A percentile compares a stretch with the other conserved stretches of the same genome.
Evolutionary conservation across 2,113 vertebrate species (phyloP).

Genomic region (Mohoua ochrocephala): DNA sequence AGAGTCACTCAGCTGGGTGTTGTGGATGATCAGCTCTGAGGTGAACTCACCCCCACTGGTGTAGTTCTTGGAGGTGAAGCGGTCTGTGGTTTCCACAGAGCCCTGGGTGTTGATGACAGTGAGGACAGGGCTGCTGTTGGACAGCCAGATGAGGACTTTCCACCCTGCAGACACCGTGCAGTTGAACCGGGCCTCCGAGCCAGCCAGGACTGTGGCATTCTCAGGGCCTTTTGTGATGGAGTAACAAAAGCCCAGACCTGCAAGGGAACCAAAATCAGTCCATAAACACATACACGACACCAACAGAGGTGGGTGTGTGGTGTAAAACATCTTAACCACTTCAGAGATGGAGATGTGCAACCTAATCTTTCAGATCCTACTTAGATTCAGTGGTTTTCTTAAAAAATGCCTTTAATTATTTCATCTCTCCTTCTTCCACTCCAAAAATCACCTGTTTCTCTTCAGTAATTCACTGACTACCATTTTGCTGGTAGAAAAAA

Average conservation of each 20-base stretch:
- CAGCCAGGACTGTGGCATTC: slow-evolving; percentile 71
- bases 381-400: not conserved
- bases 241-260: slow-evolving; percentile 50
- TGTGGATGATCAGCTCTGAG: slow-evolving; percentile 76
- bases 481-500: not conserved
- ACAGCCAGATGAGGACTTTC: slow-evolving; percentile 80
- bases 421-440: not conserved
- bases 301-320: not conserved
- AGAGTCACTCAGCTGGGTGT: slow-evolving; percentile 53
- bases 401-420: not conserved
- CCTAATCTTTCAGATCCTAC: not conserved
- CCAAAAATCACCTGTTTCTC: not conserved
- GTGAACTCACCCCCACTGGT: not conserved
- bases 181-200: slow-evolving; percentile 75
- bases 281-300: not conserved
- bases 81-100: slow-evolving; percentile 50
- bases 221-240: slow-evolving; percentile 62
- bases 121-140: slow-evolving; percentile 54
- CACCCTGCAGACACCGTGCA: slow-evolving; percentile 75
- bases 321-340: not conserved
- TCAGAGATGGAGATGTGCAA: not conserved
- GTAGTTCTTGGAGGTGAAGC: slow-evolving; percentile 64
- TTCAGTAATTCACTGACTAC: not conserved
- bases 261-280: not conserved
- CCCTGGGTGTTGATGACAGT: slow-evolving; percentile 54